Conservation (phyloP, 2,888 invertebrate genomes). For the Portevinia maculata region DNA sequence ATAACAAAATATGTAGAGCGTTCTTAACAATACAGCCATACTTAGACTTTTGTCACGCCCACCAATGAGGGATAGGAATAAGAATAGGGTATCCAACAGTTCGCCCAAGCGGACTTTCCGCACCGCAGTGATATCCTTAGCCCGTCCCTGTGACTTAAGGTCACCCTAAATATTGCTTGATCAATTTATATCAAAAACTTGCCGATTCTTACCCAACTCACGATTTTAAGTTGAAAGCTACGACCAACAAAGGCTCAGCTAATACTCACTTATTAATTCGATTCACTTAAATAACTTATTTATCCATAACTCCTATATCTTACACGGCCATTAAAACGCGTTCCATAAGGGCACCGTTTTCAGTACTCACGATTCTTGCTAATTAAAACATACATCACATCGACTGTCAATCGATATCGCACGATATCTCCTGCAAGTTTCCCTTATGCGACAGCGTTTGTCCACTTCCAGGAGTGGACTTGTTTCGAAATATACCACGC, state of each 20-base stretch:
- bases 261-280: constrained; percentile 6
- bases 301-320: constrained; percentile 42
- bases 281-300: constrained; percentile 15
- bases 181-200: too few relatives aligned
- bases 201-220: constrained; percentile 3
- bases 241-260: neutral
- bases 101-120: too few relatives aligned
- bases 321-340: constrained; percentile 24
- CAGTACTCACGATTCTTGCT: constrained; percentile 62
- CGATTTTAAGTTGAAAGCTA: constrained; percentile 12
- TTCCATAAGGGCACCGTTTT: constrained; percentile 27
- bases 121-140: too few relatives aligned
- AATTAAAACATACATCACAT: constrained; percentile 71
- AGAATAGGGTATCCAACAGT: too few relatives aligned
- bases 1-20: too few relatives aligned
- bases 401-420: constrained; percentile 60
- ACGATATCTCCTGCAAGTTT: constrained; percentile 38
- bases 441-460: neutral
- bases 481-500: constrained; percentile 64
- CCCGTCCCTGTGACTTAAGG: too few relatives aligned
- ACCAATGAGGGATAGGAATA: too few relatives aligned
- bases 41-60: too few relatives aligned
- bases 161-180: too few relatives aligned
- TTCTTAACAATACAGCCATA: too few relatives aligned
- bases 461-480: constrained; percentile 36